phyloP scores from a whole-genome alignment of 2,888 invertebrate species.

The Polyploca ridens region DNA sequence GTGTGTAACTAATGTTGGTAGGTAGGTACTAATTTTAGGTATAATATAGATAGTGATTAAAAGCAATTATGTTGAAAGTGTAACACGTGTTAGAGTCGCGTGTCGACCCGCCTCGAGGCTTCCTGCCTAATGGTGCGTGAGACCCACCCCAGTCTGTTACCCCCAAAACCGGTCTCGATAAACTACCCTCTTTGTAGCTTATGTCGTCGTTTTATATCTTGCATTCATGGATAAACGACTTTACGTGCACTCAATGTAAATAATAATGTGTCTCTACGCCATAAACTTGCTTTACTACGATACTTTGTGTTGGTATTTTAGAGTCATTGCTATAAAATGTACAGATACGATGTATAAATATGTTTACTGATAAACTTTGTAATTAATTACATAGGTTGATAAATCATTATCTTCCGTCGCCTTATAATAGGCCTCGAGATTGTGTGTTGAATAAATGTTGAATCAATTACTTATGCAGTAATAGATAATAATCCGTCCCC shows the following conservation, averaged over 20 bases:
- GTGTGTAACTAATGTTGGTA: slow-evolving; percentile 16
- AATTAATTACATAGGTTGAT: slow-evolving; percentile 2
- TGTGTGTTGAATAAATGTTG: slow-evolving; percentile 2
- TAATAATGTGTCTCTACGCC: slow-evolving; percentile 38
- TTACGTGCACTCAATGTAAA: slow-evolving; percentile 45
- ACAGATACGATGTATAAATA: slow-evolving; percentile 12
- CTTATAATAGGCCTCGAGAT: neutral
- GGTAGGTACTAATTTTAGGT: slow-evolving; percentile 20
- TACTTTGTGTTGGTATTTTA: slow-evolving; percentile 4
- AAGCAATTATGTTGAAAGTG: slow-evolving; percentile 80
- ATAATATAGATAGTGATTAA: slow-evolving; percentile 59
- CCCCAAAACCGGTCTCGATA: slow-evolving; percentile 47
- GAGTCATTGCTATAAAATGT: slow-evolving; percentile 2
- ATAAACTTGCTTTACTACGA: neutral
- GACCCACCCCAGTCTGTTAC: slow-evolving; percentile 42
- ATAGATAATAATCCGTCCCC: slow-evolving; percentile 6
- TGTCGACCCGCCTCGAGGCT: slow-evolving; percentile 65
- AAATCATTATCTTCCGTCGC: neutral
- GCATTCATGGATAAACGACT: slow-evolving; percentile 43
- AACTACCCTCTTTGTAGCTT: slow-evolving; percentile 66
- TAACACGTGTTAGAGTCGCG: slow-evolving; percentile 77
- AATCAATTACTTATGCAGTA: slow-evolving; percentile 2
- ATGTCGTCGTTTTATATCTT: slow-evolving; percentile 54
- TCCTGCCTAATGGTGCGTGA: slow-evolving; percentile 79
- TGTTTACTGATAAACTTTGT: neutral